Conservation (phyloP, 2,888 invertebrate genomes). For the Phragmatobia fuliginosa region DNA sequence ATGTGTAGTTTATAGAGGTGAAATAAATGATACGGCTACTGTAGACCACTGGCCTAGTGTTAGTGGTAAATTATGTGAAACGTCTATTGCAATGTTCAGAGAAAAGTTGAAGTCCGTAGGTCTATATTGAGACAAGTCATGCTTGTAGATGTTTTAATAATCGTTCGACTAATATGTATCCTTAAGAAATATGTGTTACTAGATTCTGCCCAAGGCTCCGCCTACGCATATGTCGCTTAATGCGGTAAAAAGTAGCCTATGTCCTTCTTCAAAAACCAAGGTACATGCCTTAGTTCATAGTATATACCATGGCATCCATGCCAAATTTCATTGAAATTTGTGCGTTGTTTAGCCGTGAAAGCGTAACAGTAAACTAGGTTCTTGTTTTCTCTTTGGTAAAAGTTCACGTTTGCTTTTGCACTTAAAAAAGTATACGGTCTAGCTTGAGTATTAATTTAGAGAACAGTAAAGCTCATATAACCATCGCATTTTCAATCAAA, state of each 20-base stretch:
- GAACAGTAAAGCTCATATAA: not conserved
- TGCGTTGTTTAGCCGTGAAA: too few relatives aligned
- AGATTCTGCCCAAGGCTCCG: too few relatives aligned
- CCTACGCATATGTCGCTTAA: too few relatives aligned
- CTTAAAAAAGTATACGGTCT: not conserved
- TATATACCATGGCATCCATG: too few relatives aligned
- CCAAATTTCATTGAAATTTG: too few relatives aligned
- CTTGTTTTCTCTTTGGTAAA: not conserved
- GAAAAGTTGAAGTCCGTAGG: not conserved
- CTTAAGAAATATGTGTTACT: not conserved
- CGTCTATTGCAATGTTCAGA: not conserved
- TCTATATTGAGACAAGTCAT: not conserved
- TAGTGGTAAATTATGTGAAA: not conserved
- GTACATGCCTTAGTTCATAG: too few relatives aligned
- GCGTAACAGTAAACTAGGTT: not conserved
- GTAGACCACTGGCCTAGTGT: not conserved
- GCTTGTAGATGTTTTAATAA: not conserved
- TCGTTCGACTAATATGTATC: not conserved
- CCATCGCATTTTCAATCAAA: not conserved
- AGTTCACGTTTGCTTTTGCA: not conserved
- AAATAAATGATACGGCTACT: constrained; percentile 32
- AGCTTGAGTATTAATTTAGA: too few relatives aligned
- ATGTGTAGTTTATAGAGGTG: constrained; percentile 39
- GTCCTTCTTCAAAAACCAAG: too few relatives aligned
- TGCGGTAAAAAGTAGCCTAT: too few relatives aligned